These are phyloP conservation scores for Coendou prehensilis DNA, from an alignment of 2,797 vertebrate species.

Conservation along the genomic window DNA sequence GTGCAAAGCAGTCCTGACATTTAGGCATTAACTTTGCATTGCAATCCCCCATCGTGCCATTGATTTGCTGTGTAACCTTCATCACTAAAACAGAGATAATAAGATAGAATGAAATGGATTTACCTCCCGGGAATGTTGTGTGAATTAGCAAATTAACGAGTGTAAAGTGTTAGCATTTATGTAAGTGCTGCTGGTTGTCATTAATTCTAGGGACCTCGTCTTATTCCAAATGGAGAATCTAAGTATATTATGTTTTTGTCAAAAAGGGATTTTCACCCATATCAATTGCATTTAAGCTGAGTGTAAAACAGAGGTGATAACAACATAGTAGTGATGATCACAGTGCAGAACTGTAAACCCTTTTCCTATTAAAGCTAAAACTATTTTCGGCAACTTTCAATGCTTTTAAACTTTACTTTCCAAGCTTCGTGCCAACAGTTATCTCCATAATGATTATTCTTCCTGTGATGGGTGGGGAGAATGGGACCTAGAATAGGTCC, in stretches of 20 bases:
- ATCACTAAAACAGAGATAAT: constrained; percentile 81
- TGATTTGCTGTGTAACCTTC: constrained; percentile 80
- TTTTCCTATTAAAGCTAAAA: constrained; percentile 65
- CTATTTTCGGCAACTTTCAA: constrained; percentile 64
- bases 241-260: constrained; percentile 74
- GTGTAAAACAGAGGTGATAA: constrained; percentile 81
- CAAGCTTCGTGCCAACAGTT: constrained; percentile 78
- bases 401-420: constrained; percentile 81
- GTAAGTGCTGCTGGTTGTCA: constrained; percentile 75
- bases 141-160: constrained; percentile 83
- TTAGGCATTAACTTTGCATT: constrained; percentile 74
- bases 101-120: constrained; percentile 76
- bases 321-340: constrained; percentile 59
- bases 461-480: constrained; percentile 65
- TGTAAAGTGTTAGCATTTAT: constrained; percentile 82
- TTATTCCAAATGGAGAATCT: constrained; percentile 77
- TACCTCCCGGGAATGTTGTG: constrained; percentile 77
- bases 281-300: constrained; percentile 73
- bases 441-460: constrained; percentile 76
- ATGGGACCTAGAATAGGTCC: constrained; percentile 31
- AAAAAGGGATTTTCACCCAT: constrained; percentile 62
- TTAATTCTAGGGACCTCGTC: constrained; percentile 77
- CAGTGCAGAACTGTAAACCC: constrained; percentile 67
- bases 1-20: constrained; percentile 72
- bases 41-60: constrained; percentile 72